Percentiles rank a stretch among this genome's conserved stretches.
These are phyloP conservation scores for Baryphthengus martii DNA, from an alignment of 2,113 vertebrate species.

Conservation along the genomic window DNA sequence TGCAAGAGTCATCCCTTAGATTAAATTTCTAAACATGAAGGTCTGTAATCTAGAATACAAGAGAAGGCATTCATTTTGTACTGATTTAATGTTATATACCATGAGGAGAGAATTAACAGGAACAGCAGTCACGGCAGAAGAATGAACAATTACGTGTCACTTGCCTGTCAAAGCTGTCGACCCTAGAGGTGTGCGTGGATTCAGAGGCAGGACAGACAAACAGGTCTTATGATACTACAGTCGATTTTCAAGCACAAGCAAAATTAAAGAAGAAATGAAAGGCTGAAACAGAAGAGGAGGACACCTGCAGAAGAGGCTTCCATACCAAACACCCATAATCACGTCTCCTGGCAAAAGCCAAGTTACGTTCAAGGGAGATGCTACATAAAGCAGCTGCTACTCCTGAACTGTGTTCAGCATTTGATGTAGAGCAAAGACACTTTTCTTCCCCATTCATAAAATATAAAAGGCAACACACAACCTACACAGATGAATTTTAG, in stretches of 20 bases:
- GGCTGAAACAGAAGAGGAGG: neutral
- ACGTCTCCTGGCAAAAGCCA: neutral
- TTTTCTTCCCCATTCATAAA: neutral
- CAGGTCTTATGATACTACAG: neutral
- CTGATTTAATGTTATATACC: neutral
- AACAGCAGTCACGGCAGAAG: neutral
- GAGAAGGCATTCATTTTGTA: neutral
- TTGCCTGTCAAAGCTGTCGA: neutral
- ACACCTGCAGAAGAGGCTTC: neutral
- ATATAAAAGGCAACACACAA: neutral
- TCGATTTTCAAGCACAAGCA: neutral
- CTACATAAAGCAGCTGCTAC: neutral
- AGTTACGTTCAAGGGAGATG: neutral
- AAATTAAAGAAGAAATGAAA: neutral
- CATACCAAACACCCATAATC: neutral
- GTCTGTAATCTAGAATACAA: neutral
- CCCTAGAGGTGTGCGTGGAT: neutral
- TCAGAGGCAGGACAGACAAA: neutral
- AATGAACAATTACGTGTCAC: neutral
- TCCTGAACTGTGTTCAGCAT: neutral
- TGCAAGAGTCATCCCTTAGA: neutral
- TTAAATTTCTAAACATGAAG: neutral
- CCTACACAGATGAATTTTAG: neutral
- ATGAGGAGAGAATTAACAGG: neutral
- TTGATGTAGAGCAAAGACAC: neutral